phyloP scores from a whole-genome alignment of 2,888 invertebrate species.

The Charanyca ferruginea region DNA sequence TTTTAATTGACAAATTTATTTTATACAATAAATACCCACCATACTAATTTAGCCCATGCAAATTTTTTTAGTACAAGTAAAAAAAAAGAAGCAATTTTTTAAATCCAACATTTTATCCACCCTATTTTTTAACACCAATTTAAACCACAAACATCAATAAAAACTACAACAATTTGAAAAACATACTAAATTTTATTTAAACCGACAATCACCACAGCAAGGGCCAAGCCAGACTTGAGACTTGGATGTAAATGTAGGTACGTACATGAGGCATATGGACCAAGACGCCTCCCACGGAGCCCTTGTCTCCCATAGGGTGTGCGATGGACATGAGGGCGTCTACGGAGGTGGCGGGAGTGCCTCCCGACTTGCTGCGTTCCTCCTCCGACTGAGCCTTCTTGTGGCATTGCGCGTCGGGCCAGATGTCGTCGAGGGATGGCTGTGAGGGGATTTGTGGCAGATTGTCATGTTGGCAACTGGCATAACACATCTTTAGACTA shows the following conservation, averaged over 20 bases:
- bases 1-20: background rate
- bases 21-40: slow-evolving; percentile 33
- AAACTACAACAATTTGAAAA: slow-evolving; percentile 1
- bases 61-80: slow-evolving; percentile 28
- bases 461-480: too few species aligned
- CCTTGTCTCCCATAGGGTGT: slow-evolving; percentile 72
- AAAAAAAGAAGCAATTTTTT: slow-evolving; percentile 14
- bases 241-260: slow-evolving; percentile 59
- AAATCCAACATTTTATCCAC: slow-evolving; percentile 7
- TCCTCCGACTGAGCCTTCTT: slow-evolving; percentile 94
- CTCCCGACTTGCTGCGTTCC: slow-evolving; percentile 81
- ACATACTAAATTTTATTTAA: too few species aligned
- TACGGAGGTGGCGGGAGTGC: slow-evolving; percentile 72
- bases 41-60: slow-evolving; percentile 44
- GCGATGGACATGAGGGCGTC: slow-evolving; percentile 82
- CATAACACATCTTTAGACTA: too few species aligned
- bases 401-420: slow-evolving; percentile 87
- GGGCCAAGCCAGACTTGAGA: background rate
- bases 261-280: slow-evolving; percentile 98
- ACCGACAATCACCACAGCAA: slow-evolving; percentile 32
- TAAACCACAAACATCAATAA: slow-evolving; percentile 6
- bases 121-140: slow-evolving; percentile 24
- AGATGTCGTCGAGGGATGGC: slow-evolving; percentile 90
- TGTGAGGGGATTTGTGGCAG: background rate
- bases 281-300: slow-evolving; percentile 96